These are phyloP conservation scores for Myrmecophaga tridactyla DNA, from an alignment of 2,113 vertebrate genomes.

Conservation along the genomic window DNA sequence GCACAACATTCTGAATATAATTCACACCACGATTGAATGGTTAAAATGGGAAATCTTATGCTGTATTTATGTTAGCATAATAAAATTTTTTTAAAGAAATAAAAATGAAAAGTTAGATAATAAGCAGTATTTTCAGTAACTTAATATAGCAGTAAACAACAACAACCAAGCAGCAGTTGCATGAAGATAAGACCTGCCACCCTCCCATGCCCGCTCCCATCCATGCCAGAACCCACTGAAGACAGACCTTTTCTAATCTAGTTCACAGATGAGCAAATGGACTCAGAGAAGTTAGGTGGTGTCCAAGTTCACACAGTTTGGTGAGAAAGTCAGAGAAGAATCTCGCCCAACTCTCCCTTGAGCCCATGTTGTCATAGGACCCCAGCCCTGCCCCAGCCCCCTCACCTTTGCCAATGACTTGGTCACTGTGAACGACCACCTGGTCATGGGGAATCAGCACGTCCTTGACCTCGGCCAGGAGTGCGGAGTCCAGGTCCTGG, in stretches of 20 bases:
- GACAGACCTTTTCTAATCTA: not conserved
- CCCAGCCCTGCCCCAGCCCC: not conserved
- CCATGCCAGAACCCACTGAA: not conserved
- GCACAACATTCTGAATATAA: no score
- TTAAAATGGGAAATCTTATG: no score
- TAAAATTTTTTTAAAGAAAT: not conserved
- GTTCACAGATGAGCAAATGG: not conserved
- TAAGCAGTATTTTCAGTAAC: no score
- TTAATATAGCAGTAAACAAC: no score
- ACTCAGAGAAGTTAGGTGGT: not conserved
- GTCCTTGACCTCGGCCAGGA: constrained; percentile 96
- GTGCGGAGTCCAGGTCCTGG: constrained; percentile 85
- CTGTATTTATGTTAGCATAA: no score
- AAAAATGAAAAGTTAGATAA: no score
- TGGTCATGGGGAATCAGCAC: constrained; percentile 92
- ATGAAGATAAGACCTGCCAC: not conserved
- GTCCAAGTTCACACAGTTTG: not conserved
- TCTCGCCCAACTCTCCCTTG: not conserved
- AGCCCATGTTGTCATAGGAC: not conserved
- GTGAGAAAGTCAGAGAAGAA: not conserved
- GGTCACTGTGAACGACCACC: constrained; percentile 89
- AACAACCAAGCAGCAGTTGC: not conserved
- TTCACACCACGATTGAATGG: no score
- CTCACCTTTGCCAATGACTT: constrained; percentile 94
- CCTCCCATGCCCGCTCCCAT: not conserved